Conservation (phyloP, 2,797 vertebrate species). For the Cyprinella venusta region DNA sequence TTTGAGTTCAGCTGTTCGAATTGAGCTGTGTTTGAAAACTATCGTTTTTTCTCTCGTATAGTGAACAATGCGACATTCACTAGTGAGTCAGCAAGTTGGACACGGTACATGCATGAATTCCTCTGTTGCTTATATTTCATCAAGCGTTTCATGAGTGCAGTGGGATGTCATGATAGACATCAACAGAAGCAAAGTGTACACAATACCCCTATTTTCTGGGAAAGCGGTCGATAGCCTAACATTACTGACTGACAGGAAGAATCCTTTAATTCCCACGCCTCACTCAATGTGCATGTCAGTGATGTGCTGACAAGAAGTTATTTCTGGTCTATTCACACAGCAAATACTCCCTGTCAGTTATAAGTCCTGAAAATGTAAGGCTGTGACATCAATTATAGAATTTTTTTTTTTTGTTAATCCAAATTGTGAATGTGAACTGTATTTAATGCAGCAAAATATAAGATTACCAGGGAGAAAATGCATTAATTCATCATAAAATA, state of each 20-base stretch:
- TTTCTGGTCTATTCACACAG: neutral
- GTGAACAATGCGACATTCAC: neutral
- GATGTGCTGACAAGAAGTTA: constrained; percentile 1
- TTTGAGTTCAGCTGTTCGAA: neutral
- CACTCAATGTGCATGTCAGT: neutral
- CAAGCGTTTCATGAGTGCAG: neutral
- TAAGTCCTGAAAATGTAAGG: neutral
- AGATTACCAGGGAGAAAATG: neutral
- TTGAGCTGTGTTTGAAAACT: neutral
- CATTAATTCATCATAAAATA: too few species aligned
- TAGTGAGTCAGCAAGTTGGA: neutral
- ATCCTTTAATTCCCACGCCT: neutral
- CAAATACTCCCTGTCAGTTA: neutral
- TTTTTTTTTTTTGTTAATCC: neutral
- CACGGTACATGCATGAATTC: neutral
- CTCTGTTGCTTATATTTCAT: neutral
- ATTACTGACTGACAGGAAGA: constrained; percentile 2
- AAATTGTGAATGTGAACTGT: neutral
- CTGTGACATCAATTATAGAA: neutral
- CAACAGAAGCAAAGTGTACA: neutral
- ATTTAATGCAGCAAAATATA: neutral
- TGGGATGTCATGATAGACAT: constrained; percentile 7
- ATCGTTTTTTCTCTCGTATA: neutral
- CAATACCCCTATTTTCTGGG: neutral
- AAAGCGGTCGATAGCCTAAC: neutral